phyloP scores from a whole-genome alignment of 64 coral and sea anemone genomes.

The Stylophora pistillata region DNA sequence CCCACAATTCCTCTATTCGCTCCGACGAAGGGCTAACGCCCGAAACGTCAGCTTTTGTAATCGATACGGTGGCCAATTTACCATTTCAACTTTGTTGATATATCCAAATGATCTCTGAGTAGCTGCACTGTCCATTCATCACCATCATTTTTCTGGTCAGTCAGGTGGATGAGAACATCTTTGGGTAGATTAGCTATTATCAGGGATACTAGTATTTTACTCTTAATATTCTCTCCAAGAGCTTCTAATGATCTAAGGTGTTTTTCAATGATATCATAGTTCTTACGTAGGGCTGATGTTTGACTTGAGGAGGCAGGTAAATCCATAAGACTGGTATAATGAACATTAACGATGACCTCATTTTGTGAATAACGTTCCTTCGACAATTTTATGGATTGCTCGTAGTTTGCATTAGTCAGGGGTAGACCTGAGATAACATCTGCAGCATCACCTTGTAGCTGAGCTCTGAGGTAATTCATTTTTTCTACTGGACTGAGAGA shows the following conservation, averaged over 20 bases:
- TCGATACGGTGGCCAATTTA: no score
- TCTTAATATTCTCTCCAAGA: not conserved
- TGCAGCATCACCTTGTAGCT: conserved; percentile 28
- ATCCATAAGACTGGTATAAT: conserved; percentile 55
- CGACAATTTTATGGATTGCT: conserved; percentile 25
- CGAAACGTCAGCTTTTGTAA: no score
- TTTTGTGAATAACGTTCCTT: conserved; percentile 33
- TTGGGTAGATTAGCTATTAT: conserved; percentile 34
- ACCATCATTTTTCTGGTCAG: conserved; percentile 13
- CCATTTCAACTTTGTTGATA: no score
- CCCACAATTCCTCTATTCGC: no score
- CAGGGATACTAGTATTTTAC: conserved; percentile 6
- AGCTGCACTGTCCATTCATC: conserved; percentile 37
- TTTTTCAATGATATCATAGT: conserved; percentile 11
- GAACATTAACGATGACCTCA: conserved; percentile 20
- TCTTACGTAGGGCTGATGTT: not conserved
- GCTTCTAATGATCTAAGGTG: conserved; percentile 28
- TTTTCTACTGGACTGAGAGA: conserved; percentile 18
- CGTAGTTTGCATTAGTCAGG: conserved; percentile 30
- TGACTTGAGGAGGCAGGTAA: conserved; percentile 20
- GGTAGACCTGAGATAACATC: conserved; percentile 21
- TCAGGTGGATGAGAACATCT: conserved; percentile 34
- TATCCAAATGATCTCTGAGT: conserved; percentile 19
- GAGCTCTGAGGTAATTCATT: conserved; percentile 29
- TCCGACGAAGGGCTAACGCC: no score